Percentiles rank a stretch among this genome's conserved stretches.
phyloP scores from a whole-genome alignment of 2,797 vertebrate genomes.

The Potorous gilbertii region DNA sequence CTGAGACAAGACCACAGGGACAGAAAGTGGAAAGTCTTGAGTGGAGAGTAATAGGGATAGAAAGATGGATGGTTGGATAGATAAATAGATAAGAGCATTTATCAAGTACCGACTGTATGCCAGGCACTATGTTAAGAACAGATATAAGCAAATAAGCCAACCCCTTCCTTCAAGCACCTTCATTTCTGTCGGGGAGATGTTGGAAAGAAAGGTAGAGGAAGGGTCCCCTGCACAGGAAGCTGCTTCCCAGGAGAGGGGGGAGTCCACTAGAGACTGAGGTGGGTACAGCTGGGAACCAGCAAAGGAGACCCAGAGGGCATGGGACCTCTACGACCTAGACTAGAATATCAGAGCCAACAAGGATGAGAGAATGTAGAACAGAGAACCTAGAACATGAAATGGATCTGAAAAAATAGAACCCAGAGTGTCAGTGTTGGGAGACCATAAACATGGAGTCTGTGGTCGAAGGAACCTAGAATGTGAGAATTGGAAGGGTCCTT shows the following conservation, averaged over 20 bases:
- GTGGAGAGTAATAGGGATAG: neutral
- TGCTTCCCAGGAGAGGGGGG: neutral
- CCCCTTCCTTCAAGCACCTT: neutral
- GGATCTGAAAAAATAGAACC: neutral
- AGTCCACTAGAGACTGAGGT: neutral
- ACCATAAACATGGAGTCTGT: neutral
- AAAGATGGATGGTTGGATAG: neutral
- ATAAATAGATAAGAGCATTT: neutral
- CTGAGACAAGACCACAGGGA: neutral
- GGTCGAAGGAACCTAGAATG: neutral
- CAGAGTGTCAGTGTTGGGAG: neutral
- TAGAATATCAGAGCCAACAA: neutral
- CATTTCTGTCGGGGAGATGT: neutral
- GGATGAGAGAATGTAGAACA: neutral
- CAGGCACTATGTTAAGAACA: neutral
- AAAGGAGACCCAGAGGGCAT: neutral
- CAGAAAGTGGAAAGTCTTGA: neutral
- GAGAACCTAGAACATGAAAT: neutral
- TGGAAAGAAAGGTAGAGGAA: too few species aligned
- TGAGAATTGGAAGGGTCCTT: neutral
- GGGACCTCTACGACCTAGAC: neutral
- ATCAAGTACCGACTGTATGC: neutral
- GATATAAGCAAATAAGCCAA: neutral
- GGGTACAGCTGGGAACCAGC: neutral
- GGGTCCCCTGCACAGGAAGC: neutral